Conservation (phyloP, 2,888 invertebrate genomes). For the Apodemia duryi region DNA sequence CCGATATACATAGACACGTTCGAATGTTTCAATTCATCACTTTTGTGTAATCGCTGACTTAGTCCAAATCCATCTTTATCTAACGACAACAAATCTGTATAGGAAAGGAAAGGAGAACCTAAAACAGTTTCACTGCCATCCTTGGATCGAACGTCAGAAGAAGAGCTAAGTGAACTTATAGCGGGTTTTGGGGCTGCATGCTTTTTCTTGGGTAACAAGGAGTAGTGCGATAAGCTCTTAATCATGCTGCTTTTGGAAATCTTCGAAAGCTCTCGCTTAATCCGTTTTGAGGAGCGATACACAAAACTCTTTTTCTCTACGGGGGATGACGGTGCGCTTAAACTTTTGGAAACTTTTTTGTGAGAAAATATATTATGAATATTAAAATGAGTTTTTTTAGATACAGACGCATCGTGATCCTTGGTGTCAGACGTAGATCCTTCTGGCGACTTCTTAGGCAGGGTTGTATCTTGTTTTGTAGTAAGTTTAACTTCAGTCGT, state of each 20-base stretch:
- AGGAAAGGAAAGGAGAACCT: slow-evolving; percentile 75
- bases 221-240: slow-evolving; percentile 69
- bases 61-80: slow-evolving; percentile 50
- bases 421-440: slow-evolving; percentile 25
- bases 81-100: slow-evolving; percentile 59
- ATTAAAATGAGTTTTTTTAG: slow-evolving; percentile 55
- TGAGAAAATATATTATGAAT: slow-evolving; percentile 65
- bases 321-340: slow-evolving; percentile 70
- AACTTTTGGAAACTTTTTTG: slow-evolving; percentile 58
- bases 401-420: slow-evolving; percentile 50
- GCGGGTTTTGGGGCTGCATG: slow-evolving; percentile 45
- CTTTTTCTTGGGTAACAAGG: slow-evolving; percentile 63
- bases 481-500: neutral
- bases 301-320: slow-evolving; percentile 63
- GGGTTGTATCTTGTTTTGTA: slow-evolving; percentile 11
- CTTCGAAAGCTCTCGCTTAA: slow-evolving; percentile 61
- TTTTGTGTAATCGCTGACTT: slow-evolving; percentile 50
- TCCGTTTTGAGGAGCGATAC: slow-evolving; percentile 64
- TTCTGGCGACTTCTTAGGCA: slow-evolving; percentile 19
- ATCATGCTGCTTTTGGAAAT: slow-evolving; percentile 69
- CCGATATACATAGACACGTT: slow-evolving; percentile 72
- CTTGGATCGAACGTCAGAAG: slow-evolving; percentile 60
- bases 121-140: slow-evolving; percentile 72
- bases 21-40: slow-evolving; percentile 51
- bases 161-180: slow-evolving; percentile 60